phyloP scores from a whole-genome alignment of 2,888 invertebrate genomes.

The Clostera curtula region DNA sequence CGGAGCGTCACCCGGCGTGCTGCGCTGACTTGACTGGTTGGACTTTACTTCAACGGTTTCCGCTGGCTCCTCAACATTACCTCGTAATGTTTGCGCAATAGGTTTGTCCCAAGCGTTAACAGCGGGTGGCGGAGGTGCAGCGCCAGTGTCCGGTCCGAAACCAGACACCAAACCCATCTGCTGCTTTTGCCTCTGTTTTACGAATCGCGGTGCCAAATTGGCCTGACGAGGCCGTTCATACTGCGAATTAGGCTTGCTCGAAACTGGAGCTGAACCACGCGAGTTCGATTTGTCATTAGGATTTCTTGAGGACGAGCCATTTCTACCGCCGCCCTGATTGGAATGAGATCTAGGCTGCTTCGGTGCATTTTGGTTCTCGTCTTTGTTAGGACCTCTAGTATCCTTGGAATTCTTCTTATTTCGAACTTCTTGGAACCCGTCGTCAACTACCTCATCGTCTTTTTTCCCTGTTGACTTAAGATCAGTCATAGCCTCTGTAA shows the following conservation, averaged over 20 bases:
- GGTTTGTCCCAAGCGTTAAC: conserved; percentile 93
- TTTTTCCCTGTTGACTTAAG: conserved; percentile 50
- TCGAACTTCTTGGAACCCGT: conserved; percentile 89
- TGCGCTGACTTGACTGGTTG: conserved; percentile 58
- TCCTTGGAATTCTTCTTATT: conserved; percentile 85
- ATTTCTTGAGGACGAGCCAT: conserved; percentile 59
- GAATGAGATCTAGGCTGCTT: conserved; percentile 65
- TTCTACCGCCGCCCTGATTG: conserved; percentile 60
- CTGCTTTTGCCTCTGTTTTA: conserved; percentile 80
- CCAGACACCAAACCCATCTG: conserved; percentile 57
- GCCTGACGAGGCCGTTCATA: conserved; percentile 72
- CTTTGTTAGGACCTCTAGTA: conserved; percentile 51
- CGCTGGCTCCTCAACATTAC: conserved; percentile 62
- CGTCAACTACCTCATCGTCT: conserved; percentile 74
- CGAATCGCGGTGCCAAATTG: conserved; percentile 85
- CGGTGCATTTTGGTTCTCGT: conserved; percentile 41
- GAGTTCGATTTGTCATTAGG: conserved; percentile 53
- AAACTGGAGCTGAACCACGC: conserved; percentile 46
- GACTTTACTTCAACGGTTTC: conserved; percentile 50
- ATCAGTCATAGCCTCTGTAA: conserved; percentile 60
- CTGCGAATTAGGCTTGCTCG: conserved; percentile 48
- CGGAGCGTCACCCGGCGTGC: conserved; percentile 56
- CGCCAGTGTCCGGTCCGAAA: conserved; percentile 70
- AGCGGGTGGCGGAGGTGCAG: conserved; percentile 79
- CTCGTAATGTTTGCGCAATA: conserved; percentile 79